Conservation (phyloP, 2,797 vertebrate genomes). For the Thunnus albacares region DNA sequence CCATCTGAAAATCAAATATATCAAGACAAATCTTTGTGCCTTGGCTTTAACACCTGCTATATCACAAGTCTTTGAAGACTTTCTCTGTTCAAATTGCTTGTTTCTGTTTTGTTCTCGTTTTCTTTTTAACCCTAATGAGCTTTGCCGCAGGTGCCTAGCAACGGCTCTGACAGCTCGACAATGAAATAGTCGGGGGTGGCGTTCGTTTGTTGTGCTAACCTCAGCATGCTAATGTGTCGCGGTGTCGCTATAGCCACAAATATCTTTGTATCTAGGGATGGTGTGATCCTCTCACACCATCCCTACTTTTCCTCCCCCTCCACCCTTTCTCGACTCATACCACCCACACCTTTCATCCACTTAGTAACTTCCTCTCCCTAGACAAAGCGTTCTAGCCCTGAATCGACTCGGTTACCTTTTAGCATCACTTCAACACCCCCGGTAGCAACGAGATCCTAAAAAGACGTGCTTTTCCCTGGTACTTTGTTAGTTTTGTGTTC, state of each 20-base stretch:
- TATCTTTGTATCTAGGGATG: conserved; percentile 10
- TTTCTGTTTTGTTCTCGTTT: conserved; percentile 57
- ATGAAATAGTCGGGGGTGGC: conserved; percentile 67
- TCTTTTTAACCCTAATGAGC: conserved; percentile 79
- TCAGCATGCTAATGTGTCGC: conserved; percentile 66
- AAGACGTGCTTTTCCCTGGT: conserved; percentile 37
- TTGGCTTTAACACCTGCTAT: conserved; percentile 37
- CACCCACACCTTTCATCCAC: conserved; percentile 65
- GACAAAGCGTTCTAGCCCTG: conserved; percentile 55
- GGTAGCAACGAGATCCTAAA: conserved; percentile 53
- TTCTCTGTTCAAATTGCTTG: conserved; percentile 30
- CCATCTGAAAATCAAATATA: not conserved
- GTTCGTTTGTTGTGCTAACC: conserved; percentile 68
- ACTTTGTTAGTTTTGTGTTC: conserved; percentile 65
- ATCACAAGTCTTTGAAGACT: conserved; percentile 34
- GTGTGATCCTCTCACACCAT: conserved; percentile 32
- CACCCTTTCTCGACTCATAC: conserved; percentile 36
- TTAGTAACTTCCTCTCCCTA: conserved; percentile 58
- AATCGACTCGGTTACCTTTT: conserved; percentile 55
- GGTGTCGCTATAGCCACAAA: conserved; percentile 46
- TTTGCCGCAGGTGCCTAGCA: conserved; percentile 76
- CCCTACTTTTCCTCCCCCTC: not conserved
- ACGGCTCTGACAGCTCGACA: conserved; percentile 72
- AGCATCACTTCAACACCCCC: conserved; percentile 44
- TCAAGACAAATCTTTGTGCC: conserved; percentile 13